Conservation (phyloP, 1,140 invertebrate genomes). For the Zaprionus kolodkinae region DNA sequence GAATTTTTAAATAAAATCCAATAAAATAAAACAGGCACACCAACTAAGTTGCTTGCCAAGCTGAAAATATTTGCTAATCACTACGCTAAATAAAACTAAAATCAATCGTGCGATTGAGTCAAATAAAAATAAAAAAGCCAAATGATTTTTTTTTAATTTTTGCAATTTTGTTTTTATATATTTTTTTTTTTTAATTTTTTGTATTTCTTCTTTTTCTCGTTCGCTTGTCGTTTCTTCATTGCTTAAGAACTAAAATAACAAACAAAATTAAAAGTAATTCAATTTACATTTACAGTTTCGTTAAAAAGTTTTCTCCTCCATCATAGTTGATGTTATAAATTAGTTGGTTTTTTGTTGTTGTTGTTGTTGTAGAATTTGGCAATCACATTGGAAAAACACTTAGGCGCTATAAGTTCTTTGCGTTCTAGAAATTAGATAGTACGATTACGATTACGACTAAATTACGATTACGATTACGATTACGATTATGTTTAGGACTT, state of each 20-base stretch:
- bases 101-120: no score
- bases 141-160: neutral
- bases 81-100: no score
- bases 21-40: neutral
- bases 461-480: slow-evolving; percentile 30
- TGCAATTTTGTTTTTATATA: slow-evolving; percentile 32
- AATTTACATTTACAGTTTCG: slow-evolving; percentile 39
- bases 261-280: slow-evolving; percentile 71
- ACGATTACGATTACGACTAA: neutral
- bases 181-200: slow-evolving; percentile 69
- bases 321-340: slow-evolving; percentile 60
- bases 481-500: slow-evolving; percentile 14
- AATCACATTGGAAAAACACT: slow-evolving; percentile 83
- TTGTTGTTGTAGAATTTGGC: slow-evolving; percentile 76
- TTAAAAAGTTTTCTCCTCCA: slow-evolving; percentile 26
- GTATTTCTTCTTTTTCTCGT: slow-evolving; percentile 37
- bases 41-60: neutral
- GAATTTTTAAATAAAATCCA: neutral
- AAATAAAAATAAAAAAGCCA: neutral
- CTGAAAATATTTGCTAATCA: neutral
- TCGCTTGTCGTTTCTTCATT: slow-evolving; percentile 25
- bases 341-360: slow-evolving; percentile 35
- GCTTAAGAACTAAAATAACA: slow-evolving; percentile 82
- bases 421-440: slow-evolving; percentile 46
- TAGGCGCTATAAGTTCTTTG: slow-evolving; percentile 79